Base-by-base conservation (phyloP, 2,113 vertebrate genomes). In the Tautogolabrus adspersus region DNA sequence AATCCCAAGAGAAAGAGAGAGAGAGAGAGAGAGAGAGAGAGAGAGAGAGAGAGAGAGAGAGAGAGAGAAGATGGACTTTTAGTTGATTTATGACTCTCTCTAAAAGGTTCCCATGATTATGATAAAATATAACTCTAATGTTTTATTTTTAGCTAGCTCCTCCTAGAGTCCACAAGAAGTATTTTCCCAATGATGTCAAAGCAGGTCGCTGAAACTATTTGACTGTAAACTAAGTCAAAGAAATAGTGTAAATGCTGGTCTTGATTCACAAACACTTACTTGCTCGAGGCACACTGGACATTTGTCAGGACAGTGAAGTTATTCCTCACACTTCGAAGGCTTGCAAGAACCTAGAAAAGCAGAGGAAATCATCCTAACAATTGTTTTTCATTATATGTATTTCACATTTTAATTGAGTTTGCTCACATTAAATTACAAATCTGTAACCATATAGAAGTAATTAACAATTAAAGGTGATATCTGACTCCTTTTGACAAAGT, bases 231-330 rank as follows among this genome's bases (percentile, higher is more conserved):
- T 26, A 26, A 26, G 8, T 42, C 1, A 42, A 42, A 9, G 11
- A 42, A 1, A 42, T 2, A 10, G 40, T 42, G 40, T 42, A 42
- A 42, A 42, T 3, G 40, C 11, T 42, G 19, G 47, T 49, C 18
- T 49, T 19, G 47, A 49, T 19, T 38, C 15, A 26, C 49, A 1
- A n/a, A 9, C 10, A 64, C 97, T 96, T 95, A 99, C 98, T 98
- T 99, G 95, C 94, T 98, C 77, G 97, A 93, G 68, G 97, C 89
- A 89, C 97, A 96, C 19, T 99, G 97, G 67, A 99, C 94, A 88
- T 98, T 99, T 74, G 98, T 99, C 65, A 99, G 92, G 19, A 97
- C 82, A 0, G 96, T 98, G 90, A 99, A 98, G 92, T 99, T 99
- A 93, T 97, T 99, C 86, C 98, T 96, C 77, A 99, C 97, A 81